Evolutionary conservation across 2,888 invertebrate species (phyloP).

Genomic region (Drosophila maculinotata): DNA sequence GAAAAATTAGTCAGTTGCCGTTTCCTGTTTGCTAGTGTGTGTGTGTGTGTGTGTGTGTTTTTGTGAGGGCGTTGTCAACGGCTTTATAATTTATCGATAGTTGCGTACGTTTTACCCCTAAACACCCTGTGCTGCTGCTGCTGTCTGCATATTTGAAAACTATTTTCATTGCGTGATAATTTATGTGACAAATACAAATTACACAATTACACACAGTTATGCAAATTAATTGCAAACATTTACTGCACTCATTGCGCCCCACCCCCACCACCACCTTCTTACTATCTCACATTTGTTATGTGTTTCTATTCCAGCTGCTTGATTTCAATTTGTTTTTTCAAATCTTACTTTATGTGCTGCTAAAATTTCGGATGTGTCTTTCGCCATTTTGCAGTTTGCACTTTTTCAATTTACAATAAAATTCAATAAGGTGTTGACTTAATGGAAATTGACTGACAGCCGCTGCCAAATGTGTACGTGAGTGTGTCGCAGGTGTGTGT

Average conservation of each 20-base stretch:
- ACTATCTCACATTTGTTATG: not conserved
- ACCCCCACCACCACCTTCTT: not conserved
- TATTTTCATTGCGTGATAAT: slow-evolving; percentile 75
- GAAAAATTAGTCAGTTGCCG: slow-evolving; percentile 65
- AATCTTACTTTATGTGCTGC: slow-evolving; percentile 44
- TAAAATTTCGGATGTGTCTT: slow-evolving; percentile 12
- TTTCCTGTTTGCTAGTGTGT: slow-evolving; percentile 25
- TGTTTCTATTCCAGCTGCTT: not conserved
- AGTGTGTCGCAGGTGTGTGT: slow-evolving; percentile 16
- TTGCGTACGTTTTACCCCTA: slow-evolving; percentile 41
- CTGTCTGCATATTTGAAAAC: slow-evolving; percentile 75
- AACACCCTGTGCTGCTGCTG: slow-evolving; percentile 40
- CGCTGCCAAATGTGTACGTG: slow-evolving; percentile 67
- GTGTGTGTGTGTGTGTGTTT: not conserved
- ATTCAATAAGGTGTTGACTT: slow-evolving; percentile 81
- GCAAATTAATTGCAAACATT: slow-evolving; percentile 71
- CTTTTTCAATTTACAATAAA: slow-evolving; percentile 80
- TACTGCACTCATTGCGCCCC: slow-evolving; percentile 8
- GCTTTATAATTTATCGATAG: slow-evolving; percentile 71
- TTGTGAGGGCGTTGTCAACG: slow-evolving; percentile 37
- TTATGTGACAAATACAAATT: slow-evolving; percentile 71
- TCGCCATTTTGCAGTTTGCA: slow-evolving; percentile 61
- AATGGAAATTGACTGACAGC: slow-evolving; percentile 81
- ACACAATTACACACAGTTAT: slow-evolving; percentile 69
- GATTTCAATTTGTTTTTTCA: slow-evolving; percentile 49